A percentile compares a stretch with the other conserved stretches of the same genome.
Evolutionary conservation across 2,888 invertebrate species (phyloP).

Genomic region (Hololepta plana): DNA sequence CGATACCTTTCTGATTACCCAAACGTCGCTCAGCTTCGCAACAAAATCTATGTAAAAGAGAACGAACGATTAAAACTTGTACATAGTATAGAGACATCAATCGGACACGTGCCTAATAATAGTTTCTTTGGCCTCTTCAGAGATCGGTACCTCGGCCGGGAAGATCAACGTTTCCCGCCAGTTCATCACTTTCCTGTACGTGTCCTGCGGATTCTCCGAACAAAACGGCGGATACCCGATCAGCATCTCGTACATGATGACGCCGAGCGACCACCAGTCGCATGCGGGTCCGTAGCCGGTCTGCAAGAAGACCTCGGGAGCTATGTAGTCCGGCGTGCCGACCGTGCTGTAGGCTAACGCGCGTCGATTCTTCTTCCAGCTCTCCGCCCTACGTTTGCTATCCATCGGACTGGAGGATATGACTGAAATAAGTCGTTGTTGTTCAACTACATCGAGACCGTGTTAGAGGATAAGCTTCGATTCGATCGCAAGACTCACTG

Average conservation of each 20-base stretch:
- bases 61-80: constrained; percentile 1
- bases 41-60: constrained; percentile 54
- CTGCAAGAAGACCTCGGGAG: constrained; percentile 96
- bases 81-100: not conserved
- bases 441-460: too few relatives aligned
- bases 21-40: constrained; percentile 88
- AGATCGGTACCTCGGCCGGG: constrained; percentile 98
- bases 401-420: constrained; percentile 70
- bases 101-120: constrained; percentile 39
- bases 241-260: constrained; percentile 99
- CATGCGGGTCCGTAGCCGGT: constrained; percentile 96
- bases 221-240: constrained; percentile 99
- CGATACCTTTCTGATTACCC: constrained; percentile 78
- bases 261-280: constrained; percentile 99
- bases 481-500: constrained; percentile 41
- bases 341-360: constrained; percentile 88
- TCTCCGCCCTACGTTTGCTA: constrained; percentile 94
- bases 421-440: constrained; percentile 21
- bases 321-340: constrained; percentile 99
- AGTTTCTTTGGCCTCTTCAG: constrained; percentile 90
- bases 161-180: constrained; percentile 98
- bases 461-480: not conserved
- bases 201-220: constrained; percentile 95
- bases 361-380: constrained; percentile 96
- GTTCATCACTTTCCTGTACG: constrained; percentile 96